A percentile compares a stretch with the other conserved stretches of the same genome.
phyloP scores from a whole-genome alignment of 2,888 invertebrate genomes.

The Andrena trimmerana region DNA sequence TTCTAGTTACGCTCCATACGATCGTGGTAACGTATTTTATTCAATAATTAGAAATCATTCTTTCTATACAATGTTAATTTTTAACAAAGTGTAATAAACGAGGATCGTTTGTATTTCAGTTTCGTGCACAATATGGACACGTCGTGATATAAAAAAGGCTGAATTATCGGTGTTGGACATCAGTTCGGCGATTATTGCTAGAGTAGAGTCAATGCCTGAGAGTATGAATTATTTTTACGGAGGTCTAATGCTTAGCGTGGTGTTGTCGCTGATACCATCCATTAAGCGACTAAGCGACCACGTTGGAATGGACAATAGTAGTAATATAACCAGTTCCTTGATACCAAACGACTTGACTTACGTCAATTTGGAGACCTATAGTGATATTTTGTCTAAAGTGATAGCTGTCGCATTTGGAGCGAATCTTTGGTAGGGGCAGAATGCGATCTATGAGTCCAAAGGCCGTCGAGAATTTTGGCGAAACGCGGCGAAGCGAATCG shows the following conservation, averaged over 20 bases:
- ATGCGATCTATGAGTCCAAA: background rate
- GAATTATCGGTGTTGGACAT: slow-evolving; percentile 97
- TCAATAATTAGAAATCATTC: background rate
- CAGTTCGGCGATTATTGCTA: slow-evolving; percentile 96
- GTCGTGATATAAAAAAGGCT: slow-evolving; percentile 95
- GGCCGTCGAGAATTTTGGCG: too few relatives aligned
- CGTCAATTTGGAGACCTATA: slow-evolving; percentile 75
- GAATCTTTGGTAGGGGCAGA: slow-evolving; percentile 84
- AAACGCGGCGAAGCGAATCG: too few relatives aligned
- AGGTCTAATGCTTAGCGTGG: slow-evolving; percentile 88
- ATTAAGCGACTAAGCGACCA: slow-evolving; percentile 86
- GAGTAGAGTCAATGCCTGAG: slow-evolving; percentile 94
- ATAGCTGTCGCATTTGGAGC: slow-evolving; percentile 86
- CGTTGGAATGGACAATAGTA: slow-evolving; percentile 78
- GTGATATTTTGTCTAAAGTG: slow-evolving; percentile 76
- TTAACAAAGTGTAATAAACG: too few relatives aligned
- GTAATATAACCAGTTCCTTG: slow-evolving; percentile 79
- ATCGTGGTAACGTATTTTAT: slow-evolving; percentile 88
- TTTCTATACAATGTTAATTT: background rate
- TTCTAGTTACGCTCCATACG: slow-evolving; percentile 89
- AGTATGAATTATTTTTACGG: slow-evolving; percentile 92
- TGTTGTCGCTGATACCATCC: slow-evolving; percentile 88
- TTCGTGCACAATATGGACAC: slow-evolving; percentile 98
- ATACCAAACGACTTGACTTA: slow-evolving; percentile 77
- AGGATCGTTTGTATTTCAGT: slow-evolving; percentile 86